These are phyloP conservation scores for Pteronura brasiliensis DNA, from an alignment of 2,113 vertebrate genomes.

Conservation along the genomic window DNA sequence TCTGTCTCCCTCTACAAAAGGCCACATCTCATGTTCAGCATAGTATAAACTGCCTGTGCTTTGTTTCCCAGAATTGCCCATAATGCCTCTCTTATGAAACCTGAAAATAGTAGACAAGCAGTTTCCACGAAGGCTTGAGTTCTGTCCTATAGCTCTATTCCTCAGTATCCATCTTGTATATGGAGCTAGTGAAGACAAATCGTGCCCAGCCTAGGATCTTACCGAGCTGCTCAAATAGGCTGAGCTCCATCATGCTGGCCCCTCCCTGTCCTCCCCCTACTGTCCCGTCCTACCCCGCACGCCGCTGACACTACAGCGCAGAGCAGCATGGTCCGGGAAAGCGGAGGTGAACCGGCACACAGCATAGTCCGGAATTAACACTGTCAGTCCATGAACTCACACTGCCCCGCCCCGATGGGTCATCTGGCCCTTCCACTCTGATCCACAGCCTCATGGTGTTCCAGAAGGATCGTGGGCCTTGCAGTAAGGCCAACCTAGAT, in stretches of 20 bases:
- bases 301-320: no score
- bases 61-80: background rate
- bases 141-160: accelerated
- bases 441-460: no score
- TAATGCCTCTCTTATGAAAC: background rate
- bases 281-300: no score
- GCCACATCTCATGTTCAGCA: no score
- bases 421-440: background rate
- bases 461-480: no score
- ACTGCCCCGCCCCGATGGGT: background rate
- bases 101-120: background rate
- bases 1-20: background rate
- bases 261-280: no score
- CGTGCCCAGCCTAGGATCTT: background rate
- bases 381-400: background rate
- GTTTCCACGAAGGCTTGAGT: background rate
- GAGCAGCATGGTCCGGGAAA: background rate
- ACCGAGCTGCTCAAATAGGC: background rate
- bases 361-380: no score
- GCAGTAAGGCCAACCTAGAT: background rate
- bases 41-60: no score
- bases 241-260: background rate
- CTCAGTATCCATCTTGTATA: accelerated
- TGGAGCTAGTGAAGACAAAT: no score
- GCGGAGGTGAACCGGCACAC: accelerated